These are phyloP conservation scores for Hyposoter dolosus DNA, from an alignment of 2,888 invertebrate genomes.

Conservation along the genomic window DNA sequence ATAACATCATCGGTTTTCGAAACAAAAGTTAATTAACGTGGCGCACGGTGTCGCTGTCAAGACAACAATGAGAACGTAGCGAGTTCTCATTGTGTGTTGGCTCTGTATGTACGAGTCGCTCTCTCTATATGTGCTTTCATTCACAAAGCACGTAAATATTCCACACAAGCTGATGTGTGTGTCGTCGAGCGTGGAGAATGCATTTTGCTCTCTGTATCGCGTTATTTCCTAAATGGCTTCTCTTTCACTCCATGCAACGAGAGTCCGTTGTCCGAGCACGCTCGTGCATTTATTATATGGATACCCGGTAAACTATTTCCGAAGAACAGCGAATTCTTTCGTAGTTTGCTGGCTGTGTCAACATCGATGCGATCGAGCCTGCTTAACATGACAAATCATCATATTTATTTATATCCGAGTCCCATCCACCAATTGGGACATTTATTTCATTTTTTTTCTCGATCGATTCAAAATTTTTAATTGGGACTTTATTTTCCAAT, in stretches of 20 bases:
- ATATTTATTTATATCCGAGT: background rate
- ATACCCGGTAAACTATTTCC: conserved; percentile 47
- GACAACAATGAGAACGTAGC: conserved; percentile 73
- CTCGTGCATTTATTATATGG: conserved; percentile 54
- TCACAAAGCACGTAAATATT: conserved; percentile 64
- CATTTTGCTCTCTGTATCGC: conserved; percentile 66
- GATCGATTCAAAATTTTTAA: background rate
- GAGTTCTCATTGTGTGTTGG: conserved; percentile 66
- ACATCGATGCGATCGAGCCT: conserved; percentile 60
- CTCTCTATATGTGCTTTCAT: conserved; percentile 45
- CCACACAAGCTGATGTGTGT: conserved; percentile 51
- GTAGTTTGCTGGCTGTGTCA: conserved; percentile 48
- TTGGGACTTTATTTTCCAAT: no score
- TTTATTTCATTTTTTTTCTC: background rate
- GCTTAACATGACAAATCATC: conserved; percentile 56
- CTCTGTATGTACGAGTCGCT: background rate
- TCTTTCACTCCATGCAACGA: conserved; percentile 72
- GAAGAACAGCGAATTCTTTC: conserved; percentile 49
- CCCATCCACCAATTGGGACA: background rate
- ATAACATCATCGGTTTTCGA: conserved; percentile 71
- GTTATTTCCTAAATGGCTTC: conserved; percentile 65
- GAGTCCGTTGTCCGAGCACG: conserved; percentile 74
- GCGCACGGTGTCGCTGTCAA: conserved; percentile 73
- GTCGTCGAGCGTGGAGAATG: conserved; percentile 69
- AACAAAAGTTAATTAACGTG: conserved; percentile 79